phyloP scores from a whole-genome alignment of 2,888 invertebrate species.

The Nephrocerus scutellatus region DNA sequence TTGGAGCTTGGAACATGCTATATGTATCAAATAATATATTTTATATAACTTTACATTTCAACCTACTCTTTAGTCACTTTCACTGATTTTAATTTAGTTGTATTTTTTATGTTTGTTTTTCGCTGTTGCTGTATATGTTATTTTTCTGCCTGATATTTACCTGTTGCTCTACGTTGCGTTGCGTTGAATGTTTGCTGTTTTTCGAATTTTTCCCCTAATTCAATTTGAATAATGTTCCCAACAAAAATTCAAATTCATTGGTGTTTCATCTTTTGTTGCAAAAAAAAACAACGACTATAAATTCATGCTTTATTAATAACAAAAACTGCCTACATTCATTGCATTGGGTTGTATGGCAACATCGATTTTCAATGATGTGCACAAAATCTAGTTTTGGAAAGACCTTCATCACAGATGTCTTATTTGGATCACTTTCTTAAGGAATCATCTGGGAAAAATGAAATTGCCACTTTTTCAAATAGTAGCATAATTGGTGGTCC shows the following conservation, averaged over 20 bases:
- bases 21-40: too few relatives aligned
- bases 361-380: conserved; percentile 24
- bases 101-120: too few relatives aligned
- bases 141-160: too few relatives aligned
- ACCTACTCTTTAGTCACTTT: too few relatives aligned
- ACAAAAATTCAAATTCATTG: not conserved
- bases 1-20: too few relatives aligned
- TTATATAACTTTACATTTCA: too few relatives aligned
- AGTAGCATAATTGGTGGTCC: conserved; percentile 24
- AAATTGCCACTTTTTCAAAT: conserved; percentile 27
- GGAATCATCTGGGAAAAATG: conserved; percentile 52
- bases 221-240: not conserved
- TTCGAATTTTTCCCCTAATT: too few relatives aligned
- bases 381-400: conserved; percentile 66
- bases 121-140: too few relatives aligned
- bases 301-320: conserved; percentile 10
- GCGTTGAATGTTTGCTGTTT: too few relatives aligned
- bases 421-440: conserved; percentile 86
- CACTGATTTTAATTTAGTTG: too few relatives aligned
- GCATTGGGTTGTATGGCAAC: not conserved
- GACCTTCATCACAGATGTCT: conserved; percentile 86
- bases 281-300: conserved; percentile 5
- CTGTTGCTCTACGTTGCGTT: too few relatives aligned
- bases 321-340: not conserved
- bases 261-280: conserved; percentile 11